phyloP scores from a whole-genome alignment of 2,113 vertebrate species.

The Otis tarda region DNA sequence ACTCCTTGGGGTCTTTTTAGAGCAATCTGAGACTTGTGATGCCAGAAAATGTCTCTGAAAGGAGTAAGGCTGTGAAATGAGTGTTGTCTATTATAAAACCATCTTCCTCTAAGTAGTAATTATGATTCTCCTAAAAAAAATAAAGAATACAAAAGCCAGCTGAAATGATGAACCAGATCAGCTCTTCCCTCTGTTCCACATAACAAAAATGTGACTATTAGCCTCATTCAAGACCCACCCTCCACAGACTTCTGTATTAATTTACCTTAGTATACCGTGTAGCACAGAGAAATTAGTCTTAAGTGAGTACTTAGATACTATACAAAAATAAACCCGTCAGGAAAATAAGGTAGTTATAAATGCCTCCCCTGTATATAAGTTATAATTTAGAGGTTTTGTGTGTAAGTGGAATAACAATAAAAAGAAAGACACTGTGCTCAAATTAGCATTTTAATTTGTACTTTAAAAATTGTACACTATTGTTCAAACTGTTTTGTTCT shows the following conservation, averaged over 20 bases:
- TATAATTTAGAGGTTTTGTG: conserved; percentile 27
- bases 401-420: conserved; percentile 16
- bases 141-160: not conserved
- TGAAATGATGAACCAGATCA: conserved; percentile 3
- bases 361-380: conserved; percentile 2
- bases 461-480: not conserved
- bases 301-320: conserved; percentile 38
- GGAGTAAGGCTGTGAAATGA: not conserved
- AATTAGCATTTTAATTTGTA: conserved; percentile 54
- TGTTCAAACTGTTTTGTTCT: conserved; percentile 38
- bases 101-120: conserved; percentile 23
- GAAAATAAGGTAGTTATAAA: conserved; percentile 46
- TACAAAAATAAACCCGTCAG: conserved; percentile 43
- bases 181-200: not conserved
- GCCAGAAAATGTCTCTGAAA: not conserved
- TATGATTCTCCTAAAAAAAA: conserved; percentile 25
- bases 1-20: conserved; percentile 21
- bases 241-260: not conserved
- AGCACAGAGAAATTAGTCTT: not conserved
- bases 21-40: not conserved
- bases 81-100: not conserved
- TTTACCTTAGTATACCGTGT: not conserved
- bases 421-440: not conserved
- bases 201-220: not conserved
- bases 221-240: not conserved